Conservation (phyloP, 2,113 vertebrate species). For the Toxostoma redivivum region DNA sequence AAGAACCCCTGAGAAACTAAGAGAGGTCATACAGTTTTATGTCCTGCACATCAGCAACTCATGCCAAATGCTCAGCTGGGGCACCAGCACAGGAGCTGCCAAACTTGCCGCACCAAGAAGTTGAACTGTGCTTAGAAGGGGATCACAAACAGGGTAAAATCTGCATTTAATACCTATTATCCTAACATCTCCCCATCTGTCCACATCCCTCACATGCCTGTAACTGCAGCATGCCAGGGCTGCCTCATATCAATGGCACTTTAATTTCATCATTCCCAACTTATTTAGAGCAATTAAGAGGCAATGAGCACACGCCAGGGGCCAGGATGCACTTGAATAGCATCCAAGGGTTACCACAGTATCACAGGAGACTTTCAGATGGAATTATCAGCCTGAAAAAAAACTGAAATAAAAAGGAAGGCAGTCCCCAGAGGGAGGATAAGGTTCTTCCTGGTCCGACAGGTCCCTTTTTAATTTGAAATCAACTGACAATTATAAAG, state of each 20-base stretch:
- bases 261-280: constrained; percentile 65
- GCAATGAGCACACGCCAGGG: constrained; percentile 26
- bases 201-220: background rate
- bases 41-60: background rate
- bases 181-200: constrained; percentile 57
- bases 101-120: background rate
- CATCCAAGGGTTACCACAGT: constrained; percentile 55
- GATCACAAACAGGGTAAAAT: constrained; percentile 6
- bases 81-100: background rate
- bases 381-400: constrained; percentile 7
- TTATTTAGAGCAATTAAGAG: constrained; percentile 66
- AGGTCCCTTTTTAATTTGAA: constrained; percentile 41
- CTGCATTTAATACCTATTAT: constrained; percentile 51
- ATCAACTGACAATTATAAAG: constrained; percentile 18
- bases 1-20: background rate
- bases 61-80: background rate
- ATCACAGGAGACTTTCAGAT: constrained; percentile 24
- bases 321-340: constrained; percentile 53
- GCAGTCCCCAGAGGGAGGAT: constrained; percentile 14
- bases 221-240: background rate
- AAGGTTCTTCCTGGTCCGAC: background rate
- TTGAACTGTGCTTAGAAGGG: background rate
- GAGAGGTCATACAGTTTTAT: background rate
- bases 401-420: constrained; percentile 9
- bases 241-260: constrained; percentile 41